Evolutionary conservation across 2,797 vertebrate genomes (phyloP).

Genomic region (Poeciliopsis paucimaculata): DNA sequence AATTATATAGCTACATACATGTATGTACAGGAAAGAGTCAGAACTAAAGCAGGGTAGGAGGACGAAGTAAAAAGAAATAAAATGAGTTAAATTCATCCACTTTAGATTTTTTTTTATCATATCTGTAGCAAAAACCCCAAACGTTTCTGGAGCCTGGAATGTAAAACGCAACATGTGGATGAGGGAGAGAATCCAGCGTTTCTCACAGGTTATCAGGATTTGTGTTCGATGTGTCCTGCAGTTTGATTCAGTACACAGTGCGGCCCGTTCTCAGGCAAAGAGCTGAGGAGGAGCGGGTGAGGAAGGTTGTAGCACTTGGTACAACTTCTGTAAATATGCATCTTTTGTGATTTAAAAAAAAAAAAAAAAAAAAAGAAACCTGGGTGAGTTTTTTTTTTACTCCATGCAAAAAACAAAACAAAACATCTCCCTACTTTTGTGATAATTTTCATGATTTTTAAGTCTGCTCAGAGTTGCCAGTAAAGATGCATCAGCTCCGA

Average conservation of each 20-base stretch:
- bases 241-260: slow-evolving; percentile 10
- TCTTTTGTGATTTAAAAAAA: slow-evolving; percentile 5
- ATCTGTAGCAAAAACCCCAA: slow-evolving; percentile 74
- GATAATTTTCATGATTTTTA: neutral
- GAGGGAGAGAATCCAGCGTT: slow-evolving; percentile 40
- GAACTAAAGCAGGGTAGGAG: slow-evolving; percentile 23
- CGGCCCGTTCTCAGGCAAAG: neutral
- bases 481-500: neutral
- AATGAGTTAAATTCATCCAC: slow-evolving; percentile 42
- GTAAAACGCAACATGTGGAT: slow-evolving; percentile 30
- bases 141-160: slow-evolving; percentile 64
- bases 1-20: slow-evolving; percentile 76
- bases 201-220: neutral
- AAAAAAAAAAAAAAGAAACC: neutral
- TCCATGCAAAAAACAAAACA: neutral
- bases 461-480: neutral
- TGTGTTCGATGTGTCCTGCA: slow-evolving; percentile 14
- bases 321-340: slow-evolving; percentile 8
- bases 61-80: slow-evolving; percentile 1
- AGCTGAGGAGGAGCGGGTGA: neutral
- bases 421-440: neutral
- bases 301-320: neutral
- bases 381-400: neutral
- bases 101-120: slow-evolving; percentile 41
- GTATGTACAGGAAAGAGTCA: slow-evolving; percentile 71